Evolutionary conservation across 2,888 invertebrate genomes (phyloP).

Genomic region (Strigamia transsilvanica): DNA sequence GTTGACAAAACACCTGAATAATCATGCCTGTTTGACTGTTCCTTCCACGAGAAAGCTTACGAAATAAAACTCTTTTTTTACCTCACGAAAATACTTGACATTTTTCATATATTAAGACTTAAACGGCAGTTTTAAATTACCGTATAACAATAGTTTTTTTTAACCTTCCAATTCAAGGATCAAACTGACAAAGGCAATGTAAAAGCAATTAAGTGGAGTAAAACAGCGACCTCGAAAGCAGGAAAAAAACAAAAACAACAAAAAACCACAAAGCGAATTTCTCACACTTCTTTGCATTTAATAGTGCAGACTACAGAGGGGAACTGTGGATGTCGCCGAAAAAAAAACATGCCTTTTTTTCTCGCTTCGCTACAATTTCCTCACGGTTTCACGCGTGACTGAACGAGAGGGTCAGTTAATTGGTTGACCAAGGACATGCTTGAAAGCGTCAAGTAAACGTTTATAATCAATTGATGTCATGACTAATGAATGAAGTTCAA

Average conservation of each 20-base stretch:
- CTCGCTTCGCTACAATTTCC: conserved; percentile 29
- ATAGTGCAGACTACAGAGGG: not conserved
- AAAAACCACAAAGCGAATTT: conserved; percentile 23
- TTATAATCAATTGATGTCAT: conserved; percentile 26
- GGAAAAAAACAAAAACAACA: conserved; percentile 2
- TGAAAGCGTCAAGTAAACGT: not conserved
- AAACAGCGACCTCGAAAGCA: conserved; percentile 5
- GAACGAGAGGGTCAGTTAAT: conserved; percentile 29
- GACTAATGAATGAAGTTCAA: not conserved
- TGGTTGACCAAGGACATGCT: conserved; percentile 16
- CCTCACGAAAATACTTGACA: not conserved
- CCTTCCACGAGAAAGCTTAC: not conserved
- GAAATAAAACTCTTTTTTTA: not conserved
- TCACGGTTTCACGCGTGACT: conserved; percentile 14
- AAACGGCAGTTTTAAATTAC: conserved; percentile 9
- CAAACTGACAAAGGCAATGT: not conserved
- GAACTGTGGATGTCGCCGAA: not conserved
- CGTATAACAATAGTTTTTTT: not conserved
- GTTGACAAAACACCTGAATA: not conserved
- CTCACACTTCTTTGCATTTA: conserved; percentile 38
- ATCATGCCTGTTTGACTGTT: not conserved
- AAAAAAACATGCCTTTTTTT: not conserved
- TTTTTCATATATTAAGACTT: not conserved
- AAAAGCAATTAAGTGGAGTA: conserved; percentile 31
- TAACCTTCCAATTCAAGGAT: conserved; percentile 26